Conservation (phyloP, 2,888 invertebrate species). For the Hypselothyrea guttata region DNA sequence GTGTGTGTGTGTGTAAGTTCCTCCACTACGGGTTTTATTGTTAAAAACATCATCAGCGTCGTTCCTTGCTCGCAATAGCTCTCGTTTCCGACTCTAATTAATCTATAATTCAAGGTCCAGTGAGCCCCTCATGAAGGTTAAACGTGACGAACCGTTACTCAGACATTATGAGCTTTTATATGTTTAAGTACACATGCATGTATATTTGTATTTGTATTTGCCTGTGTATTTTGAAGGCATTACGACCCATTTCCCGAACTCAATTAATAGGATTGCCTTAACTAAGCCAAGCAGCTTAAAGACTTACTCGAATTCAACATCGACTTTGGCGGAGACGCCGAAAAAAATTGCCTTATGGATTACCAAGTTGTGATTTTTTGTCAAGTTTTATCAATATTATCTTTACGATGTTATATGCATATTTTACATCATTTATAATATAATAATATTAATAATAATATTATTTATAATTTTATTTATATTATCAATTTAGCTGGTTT, state of each 20-base stretch:
- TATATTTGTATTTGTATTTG: background rate
- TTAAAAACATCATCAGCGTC: slow-evolving; percentile 38
- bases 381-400: too few relatives aligned
- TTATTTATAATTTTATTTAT: too few relatives aligned
- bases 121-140: slow-evolving; percentile 66
- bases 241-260: slow-evolving; percentile 7
- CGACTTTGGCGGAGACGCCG: background rate
- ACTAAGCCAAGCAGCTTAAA: slow-evolving; percentile 20
- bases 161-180: slow-evolving; percentile 17
- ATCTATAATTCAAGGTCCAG: slow-evolving; percentile 73
- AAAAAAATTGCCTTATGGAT: slow-evolving; percentile 4
- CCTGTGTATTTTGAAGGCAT: slow-evolving; percentile 16
- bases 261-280: slow-evolving; percentile 8
- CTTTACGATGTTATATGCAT: too few relatives aligned
- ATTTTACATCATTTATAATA: too few relatives aligned
- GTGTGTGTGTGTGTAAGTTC: slow-evolving; percentile 39
- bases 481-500: too few relatives aligned
- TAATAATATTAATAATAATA: too few relatives aligned
- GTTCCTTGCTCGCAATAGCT: background rate
- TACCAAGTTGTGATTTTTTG: slow-evolving; percentile 16
- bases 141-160: slow-evolving; percentile 47
- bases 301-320: slow-evolving; percentile 8
- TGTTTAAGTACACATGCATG: background rate
- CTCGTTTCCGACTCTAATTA: slow-evolving; percentile 67
- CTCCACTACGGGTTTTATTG: slow-evolving; percentile 65